These are phyloP conservation scores for Rhopilema esculentum DNA, from an alignment of 30 jellyfish, hydroid and myxozoan species.

Conservation along the genomic window DNA sequence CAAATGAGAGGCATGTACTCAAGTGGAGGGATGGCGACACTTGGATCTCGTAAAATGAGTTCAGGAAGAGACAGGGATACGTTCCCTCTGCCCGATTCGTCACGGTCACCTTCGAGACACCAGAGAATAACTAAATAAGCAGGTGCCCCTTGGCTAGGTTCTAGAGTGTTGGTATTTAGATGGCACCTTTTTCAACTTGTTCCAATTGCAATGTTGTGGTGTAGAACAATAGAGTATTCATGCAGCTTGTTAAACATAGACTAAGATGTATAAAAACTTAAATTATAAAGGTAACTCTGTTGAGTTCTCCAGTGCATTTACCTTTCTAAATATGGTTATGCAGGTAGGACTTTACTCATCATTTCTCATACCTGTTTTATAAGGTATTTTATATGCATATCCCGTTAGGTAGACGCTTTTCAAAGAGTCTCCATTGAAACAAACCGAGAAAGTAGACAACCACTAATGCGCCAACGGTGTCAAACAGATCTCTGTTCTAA, in stretches of 20 bases:
- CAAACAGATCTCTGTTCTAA: no score
- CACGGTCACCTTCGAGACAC: conserved; percentile 81
- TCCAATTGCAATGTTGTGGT: neutral
- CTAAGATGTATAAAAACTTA: neutral
- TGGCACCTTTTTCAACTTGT: neutral
- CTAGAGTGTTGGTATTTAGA: neutral
- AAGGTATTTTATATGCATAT: neutral
- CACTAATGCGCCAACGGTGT: no score
- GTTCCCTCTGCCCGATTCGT: conserved; percentile 63
- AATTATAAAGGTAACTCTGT: neutral
- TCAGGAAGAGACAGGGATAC: conserved; percentile 63
- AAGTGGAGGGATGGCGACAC: conserved; percentile 68
- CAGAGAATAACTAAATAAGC: conserved; percentile 63
- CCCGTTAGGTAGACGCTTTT: no score
- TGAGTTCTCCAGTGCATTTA: neutral
- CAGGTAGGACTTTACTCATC: neutral
- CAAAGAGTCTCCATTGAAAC: no score
- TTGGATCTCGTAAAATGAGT: conserved; percentile 64
- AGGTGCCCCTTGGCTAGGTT: neutral
- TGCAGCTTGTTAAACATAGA: neutral
- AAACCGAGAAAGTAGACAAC: no score
- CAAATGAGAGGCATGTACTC: conserved; percentile 77
- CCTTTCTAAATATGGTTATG: neutral
- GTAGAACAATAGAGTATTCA: neutral
- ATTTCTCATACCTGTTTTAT: neutral